phyloP scores from a whole-genome alignment of 2,113 vertebrate genomes.

The Percina caprodes region DNA sequence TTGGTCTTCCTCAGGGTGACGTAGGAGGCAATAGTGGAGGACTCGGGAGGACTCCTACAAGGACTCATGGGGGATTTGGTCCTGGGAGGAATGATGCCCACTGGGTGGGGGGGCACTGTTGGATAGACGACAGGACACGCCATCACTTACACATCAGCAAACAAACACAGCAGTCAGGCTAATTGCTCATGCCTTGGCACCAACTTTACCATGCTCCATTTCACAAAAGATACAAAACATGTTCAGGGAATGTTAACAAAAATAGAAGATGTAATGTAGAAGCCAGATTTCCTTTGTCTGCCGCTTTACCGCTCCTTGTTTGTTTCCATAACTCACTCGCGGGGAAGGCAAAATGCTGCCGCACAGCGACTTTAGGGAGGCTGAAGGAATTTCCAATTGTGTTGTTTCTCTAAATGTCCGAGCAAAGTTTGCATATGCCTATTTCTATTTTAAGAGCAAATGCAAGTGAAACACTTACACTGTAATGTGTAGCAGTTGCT shows the following conservation, averaged over 20 bases:
- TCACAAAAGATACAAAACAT: constrained; percentile 1
- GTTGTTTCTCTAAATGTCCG: too few relatives aligned
- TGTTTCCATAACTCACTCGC: too few relatives aligned
- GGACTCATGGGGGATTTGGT: constrained; percentile 88
- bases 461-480: too few relatives aligned
- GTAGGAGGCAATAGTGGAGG: constrained; percentile 94
- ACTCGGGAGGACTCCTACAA: constrained; percentile 81
- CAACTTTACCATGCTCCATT: background rate
- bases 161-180: background rate
- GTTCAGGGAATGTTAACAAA: background rate
- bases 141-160: constrained; percentile 17
- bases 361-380: too few relatives aligned
- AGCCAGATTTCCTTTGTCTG: too few relatives aligned
- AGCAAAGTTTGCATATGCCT: too few relatives aligned
- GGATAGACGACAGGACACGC: background rate
- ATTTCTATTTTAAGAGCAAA: too few relatives aligned
- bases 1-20: constrained; percentile 95
- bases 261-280: background rate
- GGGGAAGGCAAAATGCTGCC: too few relatives aligned
- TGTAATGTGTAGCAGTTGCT: too few relatives aligned
- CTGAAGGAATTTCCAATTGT: too few relatives aligned
- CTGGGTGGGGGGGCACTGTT: constrained; percentile 87
- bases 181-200: background rate
- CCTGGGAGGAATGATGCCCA: constrained; percentile 93
- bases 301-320: too few relatives aligned